Percentiles rank a stretch among this genome's conserved stretches.
Conservation (phyloP, 1,140 invertebrate species). For the Listronotus bonariensis region DNA sequence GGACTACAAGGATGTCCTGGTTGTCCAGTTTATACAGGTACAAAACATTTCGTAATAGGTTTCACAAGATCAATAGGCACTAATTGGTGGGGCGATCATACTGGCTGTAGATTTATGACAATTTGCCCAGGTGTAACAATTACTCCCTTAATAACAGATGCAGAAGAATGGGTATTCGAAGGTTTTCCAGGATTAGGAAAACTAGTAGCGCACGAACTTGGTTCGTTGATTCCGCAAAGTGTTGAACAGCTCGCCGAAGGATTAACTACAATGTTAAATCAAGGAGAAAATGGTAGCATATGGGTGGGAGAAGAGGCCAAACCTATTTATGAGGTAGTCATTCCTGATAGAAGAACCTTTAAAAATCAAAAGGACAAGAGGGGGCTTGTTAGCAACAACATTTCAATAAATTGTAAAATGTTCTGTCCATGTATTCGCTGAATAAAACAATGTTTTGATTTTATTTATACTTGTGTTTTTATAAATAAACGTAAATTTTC, state of each 20-base stretch:
- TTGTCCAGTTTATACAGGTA: constrained; percentile 57
- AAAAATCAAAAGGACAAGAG: not conserved
- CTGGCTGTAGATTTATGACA: constrained; percentile 56
- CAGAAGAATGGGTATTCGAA: constrained; percentile 33
- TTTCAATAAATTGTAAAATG: no score
- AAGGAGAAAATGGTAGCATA: constrained; percentile 59
- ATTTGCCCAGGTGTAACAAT: constrained; percentile 55
- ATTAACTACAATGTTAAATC: constrained; percentile 58
- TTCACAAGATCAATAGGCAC: constrained; percentile 55
- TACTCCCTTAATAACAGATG: constrained; percentile 49
- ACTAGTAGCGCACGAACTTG: constrained; percentile 7
- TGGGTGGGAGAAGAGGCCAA: constrained; percentile 60
- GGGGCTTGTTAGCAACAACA: not conserved
- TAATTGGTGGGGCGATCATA: constrained; percentile 49
- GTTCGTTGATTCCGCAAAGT: constrained; percentile 43
- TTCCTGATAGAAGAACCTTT: constrained; percentile 50
- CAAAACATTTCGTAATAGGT: constrained; percentile 61
- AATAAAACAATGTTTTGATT: no score
- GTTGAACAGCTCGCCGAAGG: constrained; percentile 58
- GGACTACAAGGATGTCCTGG: constrained; percentile 56
- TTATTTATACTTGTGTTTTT: no score
- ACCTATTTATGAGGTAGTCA: constrained; percentile 58
- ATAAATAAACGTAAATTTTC: no score
- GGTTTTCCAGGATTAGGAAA: constrained; percentile 32
- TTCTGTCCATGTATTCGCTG: no score